Base-by-base conservation (phyloP, 2,797 vertebrate genomes). In the Poeciliopsis presidionis region DNA sequence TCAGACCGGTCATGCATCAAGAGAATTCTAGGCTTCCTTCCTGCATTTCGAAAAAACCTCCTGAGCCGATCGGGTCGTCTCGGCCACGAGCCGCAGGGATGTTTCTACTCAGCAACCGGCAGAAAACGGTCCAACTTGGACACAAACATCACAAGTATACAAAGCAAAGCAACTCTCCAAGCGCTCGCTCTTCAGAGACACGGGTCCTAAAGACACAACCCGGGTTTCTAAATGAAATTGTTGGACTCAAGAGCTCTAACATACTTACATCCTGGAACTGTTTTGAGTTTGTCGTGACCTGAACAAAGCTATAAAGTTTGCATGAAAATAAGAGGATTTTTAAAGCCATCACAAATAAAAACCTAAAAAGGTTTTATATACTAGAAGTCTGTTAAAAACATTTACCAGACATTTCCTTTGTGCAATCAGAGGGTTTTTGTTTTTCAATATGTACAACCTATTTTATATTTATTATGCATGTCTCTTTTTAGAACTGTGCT, bases 61-160 rank as follows among this genome's bases (percentile, higher is more conserved):
- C 75, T 73, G 72, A 84, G 88, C 86, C 82, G 70, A 88, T 89
- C 80, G 76, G 74, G 83, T 91, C 84, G 75, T 33, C 59, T 36
- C 84, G 81, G 87, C 85, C 55, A 16, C 74, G 72, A 83, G 81
- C 71, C 88, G 69, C 43, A 53, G 22, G 65, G 88, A 88, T 90
- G 89, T 88, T 91, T 88, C 88, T 80, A 80, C 80, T 90, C 87
- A 84, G 74, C 73, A 86, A 74, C 73, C 39, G 73, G 78, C 55
- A 59, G 77, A 49, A 76, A 53, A 2, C 7, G 7, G 47, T 51
- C 61, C 81, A 49, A 81, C 78, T 33, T 22, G 81, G 61, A 90
- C 79, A 72, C 73, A 82, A 46, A 67, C 70, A 18, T 30, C 12
- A 36, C 55, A 41, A 36, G 28, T 36, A 30, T 33, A 5, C 14